Evolutionary conservation across 2,113 vertebrate species (phyloP), one percentile per base, ranked within the genome.

Genomic region (Syngnathoides biaculeatus): DNA sequence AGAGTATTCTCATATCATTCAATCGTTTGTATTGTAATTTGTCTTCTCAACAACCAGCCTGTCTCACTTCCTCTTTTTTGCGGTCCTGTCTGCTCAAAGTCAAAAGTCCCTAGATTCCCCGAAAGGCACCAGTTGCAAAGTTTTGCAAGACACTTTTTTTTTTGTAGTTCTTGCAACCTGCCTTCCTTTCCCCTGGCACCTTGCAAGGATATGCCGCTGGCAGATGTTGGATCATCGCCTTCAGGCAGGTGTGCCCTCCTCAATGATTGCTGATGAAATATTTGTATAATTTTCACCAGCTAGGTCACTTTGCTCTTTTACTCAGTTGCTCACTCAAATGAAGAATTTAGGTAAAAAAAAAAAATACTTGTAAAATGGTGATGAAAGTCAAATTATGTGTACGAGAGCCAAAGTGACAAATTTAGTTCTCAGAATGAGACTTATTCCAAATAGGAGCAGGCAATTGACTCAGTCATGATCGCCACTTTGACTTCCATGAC

Each of bases 251-350:
- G 84, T 75, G 73, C 80, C 74, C 75, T 57, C 64, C 6, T 66
- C 1, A 59, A 57, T 67, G 73, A 67, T 65, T 63, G 79, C 84
- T 86, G 84, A 88, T 87, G 83, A 87, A 88, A 88, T 82, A 69
- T 73, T 56, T 45, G 73, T 71, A 63, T 71, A 65, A 56, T 79
- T 69, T 14, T 78, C 57, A 53, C 76, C 69, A 24, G 57, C 83
- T 79, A 87, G 80, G 84, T 81, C 80, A 79, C 60, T 72, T 30
- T n/a, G n/a, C 43, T 61, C 64, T 50, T 64, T 74, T 45, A 65
- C 52, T 48, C 43, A 27, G 43, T n/a, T 61, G 9, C 30, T 65
- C 27, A 0, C 35, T 73, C 53, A 22, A 40, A 64, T 40, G 43
- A 64, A 45, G 14, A 12, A 27, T 64, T 26, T 22, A 1, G 5